A percentile compares a stretch with the other conserved stretches of the same genome.
phyloP scores from a whole-genome alignment of 2,888 invertebrate species.

The Saturnia japonica region DNA sequence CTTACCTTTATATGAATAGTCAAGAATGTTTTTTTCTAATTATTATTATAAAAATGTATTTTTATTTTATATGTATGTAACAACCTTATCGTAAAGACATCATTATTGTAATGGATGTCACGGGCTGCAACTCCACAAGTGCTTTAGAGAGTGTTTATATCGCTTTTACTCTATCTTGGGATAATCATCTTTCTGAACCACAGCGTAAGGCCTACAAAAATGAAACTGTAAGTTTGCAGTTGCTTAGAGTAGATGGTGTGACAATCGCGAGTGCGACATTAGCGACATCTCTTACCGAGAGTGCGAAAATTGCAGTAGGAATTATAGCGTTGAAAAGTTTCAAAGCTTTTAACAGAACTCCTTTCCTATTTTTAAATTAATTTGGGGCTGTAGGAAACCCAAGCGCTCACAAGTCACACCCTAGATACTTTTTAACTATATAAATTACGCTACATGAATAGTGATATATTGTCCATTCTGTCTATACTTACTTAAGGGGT shows the following conservation, averaged over 20 bases:
- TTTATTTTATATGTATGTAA: neutral
- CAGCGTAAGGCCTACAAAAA: constrained; percentile 28
- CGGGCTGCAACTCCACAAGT: constrained; percentile 74
- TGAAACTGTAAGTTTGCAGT: constrained; percentile 44
- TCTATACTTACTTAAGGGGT: too few relatives aligned
- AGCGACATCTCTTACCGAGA: constrained; percentile 73
- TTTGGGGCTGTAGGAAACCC: neutral
- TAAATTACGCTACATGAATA: neutral
- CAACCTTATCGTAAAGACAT: constrained; percentile 70
- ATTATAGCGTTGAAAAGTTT: constrained; percentile 64
- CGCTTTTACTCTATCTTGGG: constrained; percentile 29
- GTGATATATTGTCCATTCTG: too few relatives aligned
- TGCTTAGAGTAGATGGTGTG: constrained; percentile 64
- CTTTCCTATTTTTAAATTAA: neutral
- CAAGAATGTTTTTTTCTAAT: too few relatives aligned
- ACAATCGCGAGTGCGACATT: constrained; percentile 73
- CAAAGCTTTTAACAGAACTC: constrained; percentile 43
- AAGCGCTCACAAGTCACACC: neutral
- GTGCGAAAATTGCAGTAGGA: constrained; percentile 74
- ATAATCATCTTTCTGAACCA: constrained; percentile 35
- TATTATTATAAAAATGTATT: neutral
- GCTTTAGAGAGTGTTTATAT: constrained; percentile 63
- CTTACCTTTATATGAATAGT: too few relatives aligned
- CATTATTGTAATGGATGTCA: constrained; percentile 80
- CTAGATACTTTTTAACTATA: neutral